phyloP scores from a whole-genome alignment of 1,140 invertebrate species.

The Daktulosphaira vitifoliae region DNA sequence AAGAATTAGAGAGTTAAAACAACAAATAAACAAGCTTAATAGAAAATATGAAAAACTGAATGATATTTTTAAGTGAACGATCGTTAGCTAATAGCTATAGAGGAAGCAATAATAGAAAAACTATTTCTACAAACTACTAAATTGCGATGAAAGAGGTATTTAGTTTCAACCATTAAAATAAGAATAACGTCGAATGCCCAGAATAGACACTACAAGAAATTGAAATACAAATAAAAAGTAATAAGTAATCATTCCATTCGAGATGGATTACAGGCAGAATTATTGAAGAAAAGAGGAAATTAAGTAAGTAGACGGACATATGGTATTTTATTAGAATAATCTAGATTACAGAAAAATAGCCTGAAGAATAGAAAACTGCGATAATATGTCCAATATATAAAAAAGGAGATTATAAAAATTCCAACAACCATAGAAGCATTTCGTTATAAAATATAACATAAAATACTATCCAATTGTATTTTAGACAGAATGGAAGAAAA shows the following conservation, averaged over 20 bases:
- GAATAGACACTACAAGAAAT: neutral
- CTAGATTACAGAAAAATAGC: slow-evolving; percentile 33
- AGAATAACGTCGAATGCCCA: neutral
- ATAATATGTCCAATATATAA: slow-evolving; percentile 38
- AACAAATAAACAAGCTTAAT: neutral
- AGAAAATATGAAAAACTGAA: neutral
- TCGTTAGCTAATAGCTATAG: neutral
- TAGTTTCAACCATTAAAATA: neutral
- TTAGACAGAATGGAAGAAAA: neutral
- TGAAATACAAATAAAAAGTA: neutral
- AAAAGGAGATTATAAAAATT: slow-evolving; percentile 37
- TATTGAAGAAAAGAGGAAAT: slow-evolving; percentile 1
- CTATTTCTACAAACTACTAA: neutral
- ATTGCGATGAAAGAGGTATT: neutral
- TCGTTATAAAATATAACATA: neutral
- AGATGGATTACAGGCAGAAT: slow-evolving; percentile 9
- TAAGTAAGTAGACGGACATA: neutral
- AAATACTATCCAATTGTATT: neutral
- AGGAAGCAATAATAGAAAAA: neutral
- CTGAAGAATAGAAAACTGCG: slow-evolving; percentile 36
- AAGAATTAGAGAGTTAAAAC: neutral
- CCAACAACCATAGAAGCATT: slow-evolving; percentile 38
- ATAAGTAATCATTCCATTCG: neutral
- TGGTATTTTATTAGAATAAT: neutral
- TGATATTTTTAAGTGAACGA: neutral